Evolutionary conservation across 2,888 invertebrate species (phyloP), one percentile per base, ranked within the genome.

Genomic region (Pterostichus niger): DNA sequence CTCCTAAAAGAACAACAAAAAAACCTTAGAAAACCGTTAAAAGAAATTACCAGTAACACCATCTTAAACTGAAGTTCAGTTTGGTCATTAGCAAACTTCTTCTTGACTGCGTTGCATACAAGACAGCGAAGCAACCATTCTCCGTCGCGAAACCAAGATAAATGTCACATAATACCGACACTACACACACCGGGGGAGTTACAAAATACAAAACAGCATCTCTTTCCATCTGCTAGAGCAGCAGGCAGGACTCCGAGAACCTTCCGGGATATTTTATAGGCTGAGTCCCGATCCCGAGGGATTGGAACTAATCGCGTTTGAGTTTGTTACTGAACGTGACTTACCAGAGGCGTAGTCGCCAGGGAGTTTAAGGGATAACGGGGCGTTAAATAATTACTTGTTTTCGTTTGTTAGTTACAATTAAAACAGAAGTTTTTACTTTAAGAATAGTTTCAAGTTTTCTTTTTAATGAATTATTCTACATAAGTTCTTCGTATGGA

Each of bases 301-400:
- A 64, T 40, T 13, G 64, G n/a, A 11, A 64, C 64, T 64, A 64
- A 64, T 64, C 64, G 35, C 13, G 33, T 64, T 40, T 35, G 40
- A 64, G 40, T 64, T 64, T 33, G 64, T 64, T 40, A n/a, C 40
- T 33, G 40, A 64, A 59, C 59, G 59, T 59, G 59, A 59, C 59
- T 59, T 59, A 59, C 24, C 40, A 11, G 31, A 59, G 59, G 10
- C 59, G 40, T 40, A 3, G 40, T 1, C 40, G 5, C 40, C 5
- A 9, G 40, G 40, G 40, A 3, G 9, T 1, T 40, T 7, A 40
- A 9, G 40, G 40, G 24, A 24, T 24, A 24, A 40, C 40, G 9
- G 40, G 9, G 9, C 10, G 59, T 59, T 59, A 59, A 59, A 59
- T 59, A 59, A 59, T 59, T 59, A 59, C 17, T 1, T 17, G 59